Base-by-base conservation (phyloP, 1,140 invertebrate species). In the Hypsibius dujardini region DNA sequence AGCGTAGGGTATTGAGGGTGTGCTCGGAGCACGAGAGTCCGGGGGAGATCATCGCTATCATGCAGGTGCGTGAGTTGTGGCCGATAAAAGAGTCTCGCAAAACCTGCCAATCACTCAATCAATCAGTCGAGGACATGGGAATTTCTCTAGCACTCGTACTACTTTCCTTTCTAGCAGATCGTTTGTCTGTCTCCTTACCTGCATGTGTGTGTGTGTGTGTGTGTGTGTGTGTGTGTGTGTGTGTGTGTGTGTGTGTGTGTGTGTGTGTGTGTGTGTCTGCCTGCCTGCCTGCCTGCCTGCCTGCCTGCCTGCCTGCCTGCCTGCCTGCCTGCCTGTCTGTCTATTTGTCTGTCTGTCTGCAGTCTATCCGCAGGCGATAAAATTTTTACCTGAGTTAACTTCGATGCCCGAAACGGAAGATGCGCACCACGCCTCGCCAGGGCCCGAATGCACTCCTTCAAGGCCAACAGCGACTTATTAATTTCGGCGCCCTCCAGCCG, bases 21-120 rank as follows among this genome's bases (percentile, higher is more conserved):
- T 98, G 93, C 81, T 98, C 95, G 80, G 93, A 95, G 1, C 91
- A 94, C 77, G 85, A 87, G 81, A 95, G 85, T 59, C 90, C 90
- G 47, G 95, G 95, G 77, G 92, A 95, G 74, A 98, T 93, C 88
- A 97, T 96, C 46, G 95, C 95, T 78, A 99, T 98, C 95, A 99
- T 99, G 79, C 95, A 98, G 1, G 94, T 98, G 79, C 88, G 88
- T 46, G 91, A 92, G 81, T 98, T 97, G 78, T 96, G 92, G 47
- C 95, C 94, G 76, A 97, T 95, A 79, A 99, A 99, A n/a, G 91
- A 95, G 81, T 98, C 95, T 15, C 62, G 62, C 12, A 67, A 42
- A 3, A 67, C 62, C 50, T 56, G n/a, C 7, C 7, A 56, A 56
- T 28, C 28, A 28, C 28, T 28, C 28, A 28, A 28, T 28, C 28